Conservation (phyloP, 2,888 invertebrate species). For the Latheticus oryzae region DNA sequence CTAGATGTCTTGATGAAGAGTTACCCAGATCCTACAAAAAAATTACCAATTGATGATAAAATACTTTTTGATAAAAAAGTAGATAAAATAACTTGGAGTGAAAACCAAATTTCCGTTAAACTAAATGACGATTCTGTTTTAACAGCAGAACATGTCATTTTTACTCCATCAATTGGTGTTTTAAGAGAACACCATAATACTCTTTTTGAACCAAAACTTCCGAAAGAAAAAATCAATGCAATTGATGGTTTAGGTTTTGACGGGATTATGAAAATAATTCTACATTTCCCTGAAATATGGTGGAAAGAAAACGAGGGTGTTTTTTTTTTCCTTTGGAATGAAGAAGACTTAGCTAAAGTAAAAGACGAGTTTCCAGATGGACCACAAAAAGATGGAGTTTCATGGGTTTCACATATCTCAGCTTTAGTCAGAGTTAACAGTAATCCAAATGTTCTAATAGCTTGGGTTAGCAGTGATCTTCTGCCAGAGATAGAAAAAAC, state of each 20-base stretch:
- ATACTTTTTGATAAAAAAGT: slow-evolving; percentile 12
- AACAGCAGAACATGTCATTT: slow-evolving; percentile 72
- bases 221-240: slow-evolving; percentile 66
- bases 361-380: slow-evolving; percentile 12
- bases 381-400: slow-evolving; percentile 14
- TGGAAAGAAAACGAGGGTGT: neutral
- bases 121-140: slow-evolving; percentile 65
- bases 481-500: slow-evolving; percentile 73
- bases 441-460: slow-evolving; percentile 72
- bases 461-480: slow-evolving; percentile 74
- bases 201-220: slow-evolving; percentile 69
- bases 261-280: slow-evolving; percentile 73
- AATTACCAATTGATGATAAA: slow-evolving; percentile 25
- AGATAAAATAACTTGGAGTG: slow-evolving; percentile 6
- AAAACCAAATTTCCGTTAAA: neutral
- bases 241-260: slow-evolving; percentile 72
- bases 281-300: slow-evolving; percentile 54
- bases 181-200: slow-evolving; percentile 69
- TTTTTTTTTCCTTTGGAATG: slow-evolving; percentile 35
- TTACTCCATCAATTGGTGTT: slow-evolving; percentile 76
- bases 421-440: slow-evolving; percentile 34
- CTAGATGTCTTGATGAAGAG: slow-evolving; percentile 21
- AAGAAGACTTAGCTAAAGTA: slow-evolving; percentile 6
- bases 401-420: slow-evolving; percentile 7
- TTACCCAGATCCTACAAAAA: slow-evolving; percentile 12